These are phyloP conservation scores for Phalanger gymnotis DNA, from an alignment of 2,797 vertebrate genomes.

Conservation along the genomic window DNA sequence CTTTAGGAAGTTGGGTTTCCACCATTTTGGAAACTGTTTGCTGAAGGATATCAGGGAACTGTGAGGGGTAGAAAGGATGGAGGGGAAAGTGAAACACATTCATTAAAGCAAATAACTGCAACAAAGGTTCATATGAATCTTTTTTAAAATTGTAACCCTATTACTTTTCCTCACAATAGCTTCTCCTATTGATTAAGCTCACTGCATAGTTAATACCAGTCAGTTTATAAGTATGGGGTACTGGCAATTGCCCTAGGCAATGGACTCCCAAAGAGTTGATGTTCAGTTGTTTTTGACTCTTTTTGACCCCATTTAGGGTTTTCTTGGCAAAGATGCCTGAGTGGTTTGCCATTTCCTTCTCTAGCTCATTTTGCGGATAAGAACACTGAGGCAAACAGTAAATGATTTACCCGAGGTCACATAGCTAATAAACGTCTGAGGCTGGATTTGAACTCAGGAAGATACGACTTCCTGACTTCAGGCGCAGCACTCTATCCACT, in stretches of 20 bases:
- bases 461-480: neutral
- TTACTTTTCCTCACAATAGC: neutral
- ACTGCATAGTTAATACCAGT: neutral
- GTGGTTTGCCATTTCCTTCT: neutral
- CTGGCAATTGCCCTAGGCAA: neutral
- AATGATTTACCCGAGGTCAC: neutral
- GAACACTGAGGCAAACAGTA: neutral
- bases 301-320: neutral
- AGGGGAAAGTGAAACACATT: neutral
- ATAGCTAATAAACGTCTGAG: neutral
- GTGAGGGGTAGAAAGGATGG: constrained; percentile 9
- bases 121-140: neutral
- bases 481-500: neutral
- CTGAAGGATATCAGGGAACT: constrained; percentile 85
- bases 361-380: neutral
- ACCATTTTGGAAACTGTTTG: constrained; percentile 77
- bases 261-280: neutral
- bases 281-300: neutral
- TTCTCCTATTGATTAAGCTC: constrained; percentile 21
- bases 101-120: neutral
- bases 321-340: neutral
- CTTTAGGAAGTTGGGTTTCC: constrained; percentile 65
- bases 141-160: neutral
- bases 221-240: neutral
- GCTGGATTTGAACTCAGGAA: neutral